Evolutionary conservation across 2,888 invertebrate genomes (phyloP).

Genomic region (Synergus itoensis): DNA sequence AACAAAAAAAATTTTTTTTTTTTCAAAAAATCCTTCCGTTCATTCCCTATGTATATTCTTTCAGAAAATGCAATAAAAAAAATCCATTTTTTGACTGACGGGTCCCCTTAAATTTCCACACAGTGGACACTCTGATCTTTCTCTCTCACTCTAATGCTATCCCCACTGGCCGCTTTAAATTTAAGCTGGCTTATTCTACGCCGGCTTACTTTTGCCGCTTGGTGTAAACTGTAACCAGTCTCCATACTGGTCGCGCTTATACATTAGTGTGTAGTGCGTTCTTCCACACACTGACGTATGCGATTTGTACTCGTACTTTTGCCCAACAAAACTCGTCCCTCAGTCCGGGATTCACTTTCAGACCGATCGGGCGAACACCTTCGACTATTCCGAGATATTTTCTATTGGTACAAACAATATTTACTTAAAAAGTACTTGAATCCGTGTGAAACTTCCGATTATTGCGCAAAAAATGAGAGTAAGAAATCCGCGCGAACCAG

Average conservation of each 20-base stretch:
- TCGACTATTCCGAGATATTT: constrained; percentile 43
- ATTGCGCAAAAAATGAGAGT: constrained; percentile 24
- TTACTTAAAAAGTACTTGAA: not conserved
- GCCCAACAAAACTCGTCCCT: constrained; percentile 60
- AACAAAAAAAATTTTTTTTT: no score
- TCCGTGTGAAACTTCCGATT: not conserved
- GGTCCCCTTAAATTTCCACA: no score
- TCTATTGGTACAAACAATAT: not conserved
- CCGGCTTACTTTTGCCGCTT: not conserved
- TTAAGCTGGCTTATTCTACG: not conserved
- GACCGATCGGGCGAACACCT: constrained; percentile 65
- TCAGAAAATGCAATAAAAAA: no score
- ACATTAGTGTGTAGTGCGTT: no score
- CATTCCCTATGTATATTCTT: no score
- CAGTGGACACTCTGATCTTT: no score
- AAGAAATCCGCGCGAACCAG: constrained; percentile 19
- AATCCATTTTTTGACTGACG: no score
- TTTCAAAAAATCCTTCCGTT: no score
- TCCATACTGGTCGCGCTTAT: no score
- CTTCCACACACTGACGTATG: not conserved
- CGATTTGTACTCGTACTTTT: constrained; percentile 43
- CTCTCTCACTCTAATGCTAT: no score
- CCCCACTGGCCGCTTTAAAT: not conserved
- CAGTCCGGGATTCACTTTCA: constrained; percentile 72
- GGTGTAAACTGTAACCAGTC: no score